Evolutionary conservation across 2,888 invertebrate genomes (phyloP), one percentile per base, ranked within the genome.

Genomic region (Lottia scabra): DNA sequence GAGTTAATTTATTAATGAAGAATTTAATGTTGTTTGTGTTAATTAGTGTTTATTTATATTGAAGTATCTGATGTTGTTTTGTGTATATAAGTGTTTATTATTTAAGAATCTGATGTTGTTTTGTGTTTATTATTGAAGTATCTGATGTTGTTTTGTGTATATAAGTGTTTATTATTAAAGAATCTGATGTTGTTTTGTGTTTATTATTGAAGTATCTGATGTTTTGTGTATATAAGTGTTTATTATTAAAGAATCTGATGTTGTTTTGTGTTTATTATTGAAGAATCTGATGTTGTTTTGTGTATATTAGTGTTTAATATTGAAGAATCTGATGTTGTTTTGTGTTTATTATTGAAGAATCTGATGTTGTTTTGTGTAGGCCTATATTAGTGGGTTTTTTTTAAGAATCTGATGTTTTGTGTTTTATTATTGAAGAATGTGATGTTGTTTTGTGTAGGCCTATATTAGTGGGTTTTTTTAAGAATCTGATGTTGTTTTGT

Each of bases 211-310:
- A n/a, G n/a, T n/a, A n/a, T n/a, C n/a, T n/a, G n/a, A n/a, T n/a
- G n/a, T n/a, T n/a, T n/a, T n/a, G n/a, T n/a, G n/a, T n/a, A n/a
- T n/a, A n/a, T n/a, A n/a, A n/a, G n/a, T n/a, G n/a, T n/a, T 97
- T 30, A 5, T 97, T 88, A 94, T 95, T 64, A 95, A 96, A 88
- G 94, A 94, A 5, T 97, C 95, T 87, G 97, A 97, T 88, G 92
- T 93, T n/a, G n/a, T 19, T 19, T 56, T 56, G n/a, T 19, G 30
- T 38, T 76, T 69, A 30, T 15, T 30, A 30, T 30, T 30, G 30
- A 30, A 30, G 30, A 5, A 30, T 30, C 56, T 56, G 56, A 56
- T 56, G 56, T 56, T n/a, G n/a, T 19, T 19, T 56, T 56, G n/a
- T 19, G n/a, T 10, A 16, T 19, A 56, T 56, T 56, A 56, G n/a